phyloP scores from a whole-genome alignment of 2,888 invertebrate genomes.

The Achlya flavicornis region DNA sequence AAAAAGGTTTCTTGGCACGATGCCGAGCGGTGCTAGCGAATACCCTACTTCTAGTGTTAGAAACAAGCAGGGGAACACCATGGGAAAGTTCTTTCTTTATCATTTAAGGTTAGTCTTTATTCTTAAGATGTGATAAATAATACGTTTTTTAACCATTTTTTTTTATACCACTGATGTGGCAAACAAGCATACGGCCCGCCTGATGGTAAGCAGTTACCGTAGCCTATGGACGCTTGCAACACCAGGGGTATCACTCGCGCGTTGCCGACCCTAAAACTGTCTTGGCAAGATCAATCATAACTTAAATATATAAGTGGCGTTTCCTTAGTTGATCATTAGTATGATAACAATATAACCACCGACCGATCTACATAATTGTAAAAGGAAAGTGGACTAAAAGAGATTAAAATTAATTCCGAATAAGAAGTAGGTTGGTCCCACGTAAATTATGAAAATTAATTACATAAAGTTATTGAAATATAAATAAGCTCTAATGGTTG shows the following conservation, averaged over 20 bases:
- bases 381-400: neutral
- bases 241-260: too few species aligned
- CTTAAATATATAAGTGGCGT: too few species aligned
- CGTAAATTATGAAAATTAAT: neutral
- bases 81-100: too few species aligned
- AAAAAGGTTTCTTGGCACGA: neutral
- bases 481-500: slow-evolving; percentile 2
- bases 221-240: too few species aligned
- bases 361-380: neutral
- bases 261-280: too few species aligned
- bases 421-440: neutral
- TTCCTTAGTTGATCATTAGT: too few species aligned
- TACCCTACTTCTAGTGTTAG: neutral
- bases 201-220: too few species aligned
- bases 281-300: too few species aligned
- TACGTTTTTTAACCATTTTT: neutral
- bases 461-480: slow-evolving; percentile 1
- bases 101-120: too few species aligned
- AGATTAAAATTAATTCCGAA: slow-evolving; percentile 9
- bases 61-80: neutral
- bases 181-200: too few species aligned
- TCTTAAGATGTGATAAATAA: neutral
- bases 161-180: too few species aligned
- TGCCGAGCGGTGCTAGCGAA: neutral
- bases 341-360: neutral